Base-by-base conservation (phyloP, 2,113 vertebrate species). In the Grantiella picta region DNA sequence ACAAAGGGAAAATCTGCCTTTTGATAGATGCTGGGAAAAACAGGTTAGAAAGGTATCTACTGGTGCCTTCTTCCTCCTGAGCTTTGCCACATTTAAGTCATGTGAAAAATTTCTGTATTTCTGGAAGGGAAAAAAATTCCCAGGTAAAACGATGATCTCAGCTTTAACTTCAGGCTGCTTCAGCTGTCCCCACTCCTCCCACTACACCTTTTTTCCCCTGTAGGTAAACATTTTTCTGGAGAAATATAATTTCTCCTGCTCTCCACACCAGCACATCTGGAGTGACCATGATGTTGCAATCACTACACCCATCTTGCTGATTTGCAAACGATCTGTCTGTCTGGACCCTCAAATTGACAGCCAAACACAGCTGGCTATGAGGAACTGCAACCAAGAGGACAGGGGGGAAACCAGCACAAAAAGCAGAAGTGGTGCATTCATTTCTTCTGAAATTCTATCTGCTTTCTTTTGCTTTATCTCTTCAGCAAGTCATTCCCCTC, bases 271-370 rank as follows among this genome's bases (percentile, higher is more conserved):
- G 68, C 31, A 36, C 42, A 49, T 10, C 23, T 45, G 47, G 7
- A 81, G 8, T 15, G 20, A 61, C 33, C 7, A 19, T 2, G 29
- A 33, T 23, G 16, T 29, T 80, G 36, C 25, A 60, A 31, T 15
- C 10, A 2, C 21, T 52, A 9, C 1, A 2, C 7, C 6, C 3
- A 5, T 12, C 44, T 19, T 52, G 19, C 36, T 7, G 10, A 38
- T 22, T 42, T 78, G 64, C 33, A 82, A 47, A 71, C 50, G 4
- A 81, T 33, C 21, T 36, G 4, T 33, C 31, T 69, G 28, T 10
- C n/a, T 73, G 18, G 2, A 11, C 7, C 13, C 15, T 44, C 44
- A 68, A 75, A 76, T 2, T 25, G n/a, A 61, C 31, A n/a, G 5
- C 19, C 57, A 28, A 47, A 59, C 29, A 33, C 0, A 0, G 23